Evolutionary conservation across 2,797 vertebrate species (phyloP).

Genomic region (Buceros bicornis): DNA sequence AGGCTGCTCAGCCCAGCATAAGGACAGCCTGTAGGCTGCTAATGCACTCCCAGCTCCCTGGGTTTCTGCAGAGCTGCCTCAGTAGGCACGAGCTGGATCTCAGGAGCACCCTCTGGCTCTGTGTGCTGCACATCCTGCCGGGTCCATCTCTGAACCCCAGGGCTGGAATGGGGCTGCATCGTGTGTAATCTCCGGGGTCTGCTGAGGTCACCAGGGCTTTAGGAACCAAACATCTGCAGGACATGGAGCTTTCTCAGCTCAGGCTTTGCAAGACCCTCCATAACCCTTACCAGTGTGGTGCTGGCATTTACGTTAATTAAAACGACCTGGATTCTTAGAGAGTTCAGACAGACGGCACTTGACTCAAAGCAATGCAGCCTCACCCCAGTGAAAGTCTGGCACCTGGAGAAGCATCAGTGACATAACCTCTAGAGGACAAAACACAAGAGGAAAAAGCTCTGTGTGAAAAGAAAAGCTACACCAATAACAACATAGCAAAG

Average conservation of each 20-base stretch:
- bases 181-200: neutral
- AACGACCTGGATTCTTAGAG: neutral
- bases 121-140: neutral
- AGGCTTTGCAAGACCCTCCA: accelerated
- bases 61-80: neutral
- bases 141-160: neutral
- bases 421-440: neutral
- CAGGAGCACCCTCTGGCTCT: neutral
- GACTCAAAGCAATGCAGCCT: neutral
- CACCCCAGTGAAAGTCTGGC: neutral
- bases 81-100: neutral
- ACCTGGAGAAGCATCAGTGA: neutral
- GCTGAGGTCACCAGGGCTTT: neutral
- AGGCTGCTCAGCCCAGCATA: neutral
- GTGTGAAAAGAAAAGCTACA: neutral
- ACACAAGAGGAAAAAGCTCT: neutral
- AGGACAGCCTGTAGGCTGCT: neutral
- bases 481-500: neutral
- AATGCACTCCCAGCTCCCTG: accelerated
- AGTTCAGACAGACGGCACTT: accelerated
- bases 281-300: accelerated
- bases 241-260: neutral
- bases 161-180: neutral
- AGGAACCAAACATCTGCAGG: neutral
- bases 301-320: neutral